Evolutionary conservation across 2,888 invertebrate species (phyloP), one percentile per base, ranked within the genome.

Genomic region (Callosobruchus maculatus): DNA sequence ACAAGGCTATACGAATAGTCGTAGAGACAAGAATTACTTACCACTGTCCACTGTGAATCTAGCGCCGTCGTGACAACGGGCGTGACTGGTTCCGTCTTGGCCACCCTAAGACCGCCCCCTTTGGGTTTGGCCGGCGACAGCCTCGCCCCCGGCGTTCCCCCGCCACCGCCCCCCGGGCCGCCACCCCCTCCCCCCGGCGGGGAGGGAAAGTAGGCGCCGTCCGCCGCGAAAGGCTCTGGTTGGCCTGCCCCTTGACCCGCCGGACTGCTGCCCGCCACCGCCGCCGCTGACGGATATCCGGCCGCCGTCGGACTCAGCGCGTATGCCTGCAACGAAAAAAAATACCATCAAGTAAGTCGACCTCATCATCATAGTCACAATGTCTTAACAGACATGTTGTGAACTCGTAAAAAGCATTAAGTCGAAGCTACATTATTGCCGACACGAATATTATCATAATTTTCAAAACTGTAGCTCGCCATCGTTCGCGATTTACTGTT

Each of bases 151-250:
- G 90, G 88, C 84, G 66, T 21, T 20, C 68, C 68, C 21, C 21
- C 21, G 20, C 68, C 68, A 21, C 21, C 68, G 49, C 49, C 49
- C 1, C 49, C 49, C 5, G 49, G 49, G 18, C 49, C 90, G 86
- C 49, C 49, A 18, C 49, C 49, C 49, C 49, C 49, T 49, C 49
- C 49, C 49, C 49, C 49, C 88, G 87, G 84, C 88, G 91, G 81
- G 88, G 93, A 93, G 82, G 93, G 93, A 77, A 93, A 93, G 88
- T 87, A 92, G 86, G 89, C 90, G 82, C 88, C 86, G 86, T 89
- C 86, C 86, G 93, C 84, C 87, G 91, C 82, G 89, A 92, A 88
- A 85, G 92, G 85, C 88, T 92, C 87, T 86, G 87, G 79, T 88
- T 89, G 87, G 4, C 21, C 21, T 9, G 21, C 22, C 81, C 81